Evolutionary conservation across 2,113 vertebrate species (phyloP).

Genomic region (Gambusia holbrooki): DNA sequence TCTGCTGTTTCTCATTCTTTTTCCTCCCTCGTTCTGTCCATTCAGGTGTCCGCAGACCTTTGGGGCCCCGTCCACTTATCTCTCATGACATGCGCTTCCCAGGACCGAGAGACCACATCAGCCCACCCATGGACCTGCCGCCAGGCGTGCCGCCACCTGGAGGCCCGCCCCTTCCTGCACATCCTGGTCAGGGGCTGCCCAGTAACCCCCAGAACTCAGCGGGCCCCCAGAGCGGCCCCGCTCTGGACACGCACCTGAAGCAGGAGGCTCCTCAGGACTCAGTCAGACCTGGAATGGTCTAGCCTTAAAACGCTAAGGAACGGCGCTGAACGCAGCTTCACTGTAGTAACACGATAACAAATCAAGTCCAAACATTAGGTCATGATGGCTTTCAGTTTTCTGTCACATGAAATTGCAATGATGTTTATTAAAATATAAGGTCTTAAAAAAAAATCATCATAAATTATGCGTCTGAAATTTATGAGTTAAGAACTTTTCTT

Average conservation of each 20-base stretch:
- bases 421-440: conserved; percentile 43
- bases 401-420: conserved; percentile 36
- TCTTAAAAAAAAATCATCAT: conserved; percentile 48
- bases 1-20: neutral
- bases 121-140: conserved; percentile 71
- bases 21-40: too few relatives aligned
- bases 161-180: conserved; percentile 66
- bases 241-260: conserved; percentile 72
- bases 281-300: conserved; percentile 56
- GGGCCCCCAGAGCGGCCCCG: conserved; percentile 31
- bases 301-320: conserved; percentile 68
- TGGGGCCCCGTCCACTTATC: conserved; percentile 78
- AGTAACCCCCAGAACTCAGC: conserved; percentile 53
- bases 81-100: conserved; percentile 72
- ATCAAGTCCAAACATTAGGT: conserved; percentile 41
- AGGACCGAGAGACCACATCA: conserved; percentile 62
- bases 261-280: conserved; percentile 81
- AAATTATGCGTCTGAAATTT: conserved; percentile 51
- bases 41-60: conserved; percentile 66
- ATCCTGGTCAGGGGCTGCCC: conserved; percentile 54
- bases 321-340: conserved; percentile 31
- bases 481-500: conserved; percentile 53
- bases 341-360: conserved; percentile 1
- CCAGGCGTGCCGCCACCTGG: conserved; percentile 77
- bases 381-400: conserved; percentile 59